Percentiles rank a stretch among this genome's conserved stretches.
Evolutionary conservation across 2,797 vertebrate species (phyloP).

Genomic region (Anniella stebbinsi): DNA sequence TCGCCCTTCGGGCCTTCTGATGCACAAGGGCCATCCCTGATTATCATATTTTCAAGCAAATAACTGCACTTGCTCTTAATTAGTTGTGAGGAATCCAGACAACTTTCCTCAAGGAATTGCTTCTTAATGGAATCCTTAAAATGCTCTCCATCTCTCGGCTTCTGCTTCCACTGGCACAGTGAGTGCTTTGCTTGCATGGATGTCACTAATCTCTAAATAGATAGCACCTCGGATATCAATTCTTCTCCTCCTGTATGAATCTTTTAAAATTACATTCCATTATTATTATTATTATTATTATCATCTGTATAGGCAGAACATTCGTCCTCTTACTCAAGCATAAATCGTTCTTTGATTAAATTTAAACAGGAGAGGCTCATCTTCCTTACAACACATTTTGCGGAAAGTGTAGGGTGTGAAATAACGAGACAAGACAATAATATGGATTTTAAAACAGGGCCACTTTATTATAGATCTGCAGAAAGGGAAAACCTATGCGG

Average conservation of each 20-base stretch:
- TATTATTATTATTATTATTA: too few relatives aligned
- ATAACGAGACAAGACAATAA: too few relatives aligned
- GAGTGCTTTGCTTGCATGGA: too few relatives aligned
- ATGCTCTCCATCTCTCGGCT: not conserved
- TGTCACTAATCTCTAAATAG: not conserved
- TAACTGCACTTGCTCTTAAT: not conserved
- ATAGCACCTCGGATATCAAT: not conserved
- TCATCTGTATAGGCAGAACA: not conserved
- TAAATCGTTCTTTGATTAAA: not conserved
- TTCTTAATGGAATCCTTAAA: not conserved
- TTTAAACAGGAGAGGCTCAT: not conserved
- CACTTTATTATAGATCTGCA: too few relatives aligned
- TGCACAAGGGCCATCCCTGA: not conserved
- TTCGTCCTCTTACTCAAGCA: not conserved
- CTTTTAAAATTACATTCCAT: not conserved
- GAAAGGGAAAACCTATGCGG: too few relatives aligned
- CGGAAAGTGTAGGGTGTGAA: too few relatives aligned
- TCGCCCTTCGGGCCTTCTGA: not conserved
- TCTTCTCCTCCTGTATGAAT: not conserved
- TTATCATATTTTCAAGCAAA: not conserved
- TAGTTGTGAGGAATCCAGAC: not conserved
- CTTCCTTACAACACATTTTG: not conserved
- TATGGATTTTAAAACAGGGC: too few relatives aligned
- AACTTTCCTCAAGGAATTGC: too few relatives aligned
- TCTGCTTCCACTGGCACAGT: not conserved